phyloP scores from a whole-genome alignment of 2,797 vertebrate genomes.

The Avahi laniger region DNA sequence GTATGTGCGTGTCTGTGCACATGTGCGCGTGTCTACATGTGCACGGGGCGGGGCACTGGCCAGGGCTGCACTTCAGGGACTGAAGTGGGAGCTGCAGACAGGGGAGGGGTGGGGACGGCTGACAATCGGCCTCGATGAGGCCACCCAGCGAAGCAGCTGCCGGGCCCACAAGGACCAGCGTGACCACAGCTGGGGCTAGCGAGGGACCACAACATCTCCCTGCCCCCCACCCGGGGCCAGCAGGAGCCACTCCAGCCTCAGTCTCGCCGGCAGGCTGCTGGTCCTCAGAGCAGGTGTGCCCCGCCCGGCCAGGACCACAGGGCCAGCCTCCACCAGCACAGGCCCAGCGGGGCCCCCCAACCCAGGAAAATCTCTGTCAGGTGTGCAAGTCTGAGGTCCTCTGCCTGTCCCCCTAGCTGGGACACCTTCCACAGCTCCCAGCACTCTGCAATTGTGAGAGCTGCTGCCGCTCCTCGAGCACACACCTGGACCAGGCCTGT shows the following conservation, averaged over 20 bases:
- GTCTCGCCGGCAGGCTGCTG: rapidly evolving
- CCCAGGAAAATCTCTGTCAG: not conserved
- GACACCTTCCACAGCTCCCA: too few species aligned
- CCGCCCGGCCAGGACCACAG: not conserved
- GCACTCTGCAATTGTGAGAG: not conserved
- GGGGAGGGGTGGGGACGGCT: too few species aligned
- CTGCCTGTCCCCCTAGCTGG: not conserved
- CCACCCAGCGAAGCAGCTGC: not conserved
- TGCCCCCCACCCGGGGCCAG: not conserved
- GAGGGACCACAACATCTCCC: too few species aligned
- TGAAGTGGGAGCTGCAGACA: not conserved
- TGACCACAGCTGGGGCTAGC: not conserved
- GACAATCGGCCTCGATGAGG: not conserved
- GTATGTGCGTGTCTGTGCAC: too few species aligned
- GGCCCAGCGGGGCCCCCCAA: not conserved
- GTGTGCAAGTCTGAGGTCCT: too few species aligned
- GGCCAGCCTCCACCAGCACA: not conserved
- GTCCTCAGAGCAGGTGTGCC: not conserved
- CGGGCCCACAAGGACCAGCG: not conserved
- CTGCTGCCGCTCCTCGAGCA: not conserved
- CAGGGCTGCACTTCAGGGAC: not conserved
- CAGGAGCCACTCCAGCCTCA: not conserved
- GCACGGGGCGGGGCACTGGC: rapidly evolving
- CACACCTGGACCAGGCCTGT: not conserved
- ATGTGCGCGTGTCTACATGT: not conserved